Evolutionary conservation across 2,888 invertebrate genomes (phyloP).

Genomic region (Acleris cristana): DNA sequence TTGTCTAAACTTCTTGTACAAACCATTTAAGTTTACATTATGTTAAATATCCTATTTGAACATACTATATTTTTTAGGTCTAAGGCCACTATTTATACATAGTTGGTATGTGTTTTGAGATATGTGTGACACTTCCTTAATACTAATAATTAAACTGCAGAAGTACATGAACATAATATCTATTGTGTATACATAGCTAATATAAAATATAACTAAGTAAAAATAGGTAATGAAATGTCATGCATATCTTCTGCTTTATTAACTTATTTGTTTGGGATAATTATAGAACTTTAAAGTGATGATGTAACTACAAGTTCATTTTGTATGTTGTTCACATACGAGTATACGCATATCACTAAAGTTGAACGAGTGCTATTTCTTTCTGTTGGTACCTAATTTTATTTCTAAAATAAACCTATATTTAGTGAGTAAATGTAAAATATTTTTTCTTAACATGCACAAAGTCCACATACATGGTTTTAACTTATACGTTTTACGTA

Average conservation of each 20-base stretch:
- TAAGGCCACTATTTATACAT: neutral
- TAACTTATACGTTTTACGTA: no score
- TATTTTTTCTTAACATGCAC: neutral
- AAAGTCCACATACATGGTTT: neutral
- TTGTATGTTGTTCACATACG: slow-evolving; percentile 6
- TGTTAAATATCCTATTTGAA: no score
- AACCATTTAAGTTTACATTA: neutral
- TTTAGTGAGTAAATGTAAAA: neutral
- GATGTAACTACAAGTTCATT: slow-evolving; percentile 11
- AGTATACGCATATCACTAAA: slow-evolving; percentile 15
- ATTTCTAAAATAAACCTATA: neutral
- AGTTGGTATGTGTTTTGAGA: slow-evolving; percentile 22
- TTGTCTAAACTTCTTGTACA: slow-evolving; percentile 1
- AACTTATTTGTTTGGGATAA: slow-evolving; percentile 23
- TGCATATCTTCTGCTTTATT: slow-evolving; percentile 12
- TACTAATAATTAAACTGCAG: slow-evolving; percentile 1
- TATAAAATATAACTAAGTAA: neutral
- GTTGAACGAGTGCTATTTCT: slow-evolving; percentile 18
- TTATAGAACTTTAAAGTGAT: slow-evolving; percentile 19
- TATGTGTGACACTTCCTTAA: slow-evolving; percentile 18
- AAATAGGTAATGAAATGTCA: slow-evolving; percentile 20
- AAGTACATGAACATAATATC: slow-evolving; percentile 28
- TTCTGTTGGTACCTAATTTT: neutral
- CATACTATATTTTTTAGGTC: no score
- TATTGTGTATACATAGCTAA: slow-evolving; percentile 8